These are phyloP conservation scores for Glaucomys volans DNA, from an alignment of 2,113 vertebrate genomes.

Conservation along the genomic window DNA sequence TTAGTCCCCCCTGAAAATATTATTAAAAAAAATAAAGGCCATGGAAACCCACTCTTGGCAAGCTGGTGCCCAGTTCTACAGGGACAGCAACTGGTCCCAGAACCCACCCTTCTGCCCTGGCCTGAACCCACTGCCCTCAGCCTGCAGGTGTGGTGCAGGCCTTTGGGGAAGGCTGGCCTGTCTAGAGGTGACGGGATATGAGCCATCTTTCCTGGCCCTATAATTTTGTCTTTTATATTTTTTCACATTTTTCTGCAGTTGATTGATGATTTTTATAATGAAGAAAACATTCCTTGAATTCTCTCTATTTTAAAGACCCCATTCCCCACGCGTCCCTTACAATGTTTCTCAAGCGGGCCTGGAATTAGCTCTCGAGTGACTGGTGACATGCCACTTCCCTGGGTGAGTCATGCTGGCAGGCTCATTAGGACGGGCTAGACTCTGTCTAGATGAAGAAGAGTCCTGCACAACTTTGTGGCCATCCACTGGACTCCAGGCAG, in stretches of 20 bases:
- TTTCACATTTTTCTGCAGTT: slow-evolving; percentile 36
- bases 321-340: neutral
- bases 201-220: slow-evolving; percentile 1
- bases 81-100: accelerated
- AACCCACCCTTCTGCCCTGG: neutral
- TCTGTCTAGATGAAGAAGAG: neutral
- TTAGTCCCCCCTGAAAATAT: neutral
- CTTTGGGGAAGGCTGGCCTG: neutral
- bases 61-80: neutral
- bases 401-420: neutral
- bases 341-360: neutral
- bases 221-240: slow-evolving; percentile 62
- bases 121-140: neutral
- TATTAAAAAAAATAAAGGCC: neutral
- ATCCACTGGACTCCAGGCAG: neutral
- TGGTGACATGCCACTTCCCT: neutral
- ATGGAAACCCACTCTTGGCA: neutral
- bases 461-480: neutral
- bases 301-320: neutral
- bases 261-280: slow-evolving; percentile 2
- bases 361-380: neutral
- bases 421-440: neutral
- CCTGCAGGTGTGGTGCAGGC: neutral
- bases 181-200: neutral
- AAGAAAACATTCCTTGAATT: slow-evolving; percentile 19